Evolutionary conservation across 2,797 vertebrate genomes (phyloP).

Genomic region (Vireo griseus): DNA sequence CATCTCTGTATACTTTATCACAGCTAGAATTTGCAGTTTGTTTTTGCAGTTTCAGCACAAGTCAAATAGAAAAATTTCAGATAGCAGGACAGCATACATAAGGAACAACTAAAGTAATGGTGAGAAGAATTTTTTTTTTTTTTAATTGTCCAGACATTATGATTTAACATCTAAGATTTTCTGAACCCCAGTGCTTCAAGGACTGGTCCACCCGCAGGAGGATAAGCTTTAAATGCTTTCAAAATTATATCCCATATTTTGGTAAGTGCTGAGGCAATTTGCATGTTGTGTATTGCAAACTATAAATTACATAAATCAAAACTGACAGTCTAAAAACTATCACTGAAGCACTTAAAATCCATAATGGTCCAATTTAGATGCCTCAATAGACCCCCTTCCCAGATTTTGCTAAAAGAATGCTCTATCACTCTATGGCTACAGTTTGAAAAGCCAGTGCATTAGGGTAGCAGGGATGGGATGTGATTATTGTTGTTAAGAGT

Average conservation of each 20-base stretch:
- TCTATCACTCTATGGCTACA: neutral
- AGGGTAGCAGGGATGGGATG: neutral
- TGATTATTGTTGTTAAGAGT: neutral
- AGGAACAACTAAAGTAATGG: neutral
- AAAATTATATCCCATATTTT: neutral
- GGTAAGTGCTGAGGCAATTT: neutral
- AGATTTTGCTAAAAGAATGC: neutral
- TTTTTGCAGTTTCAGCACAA: neutral
- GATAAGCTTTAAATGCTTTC: neutral
- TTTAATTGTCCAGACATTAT: neutral
- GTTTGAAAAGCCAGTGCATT: neutral
- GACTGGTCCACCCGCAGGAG: neutral
- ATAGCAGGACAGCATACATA: neutral
- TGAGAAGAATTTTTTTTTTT: neutral
- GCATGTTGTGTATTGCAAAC: neutral
- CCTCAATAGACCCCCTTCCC: neutral
- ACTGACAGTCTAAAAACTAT: neutral
- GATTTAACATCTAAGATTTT: neutral
- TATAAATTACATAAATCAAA: conserved; percentile 4
- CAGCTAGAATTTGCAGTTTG: neutral
- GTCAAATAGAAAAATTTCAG: neutral
- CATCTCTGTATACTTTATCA: neutral
- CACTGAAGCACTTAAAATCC: conserved; percentile 1
- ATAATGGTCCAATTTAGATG: neutral
- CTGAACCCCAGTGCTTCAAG: neutral